These are phyloP conservation scores for Halichondria panicea DNA, from an alignment of 37 sponge, comb jelly and placozoan species.

Conservation along the genomic window DNA sequence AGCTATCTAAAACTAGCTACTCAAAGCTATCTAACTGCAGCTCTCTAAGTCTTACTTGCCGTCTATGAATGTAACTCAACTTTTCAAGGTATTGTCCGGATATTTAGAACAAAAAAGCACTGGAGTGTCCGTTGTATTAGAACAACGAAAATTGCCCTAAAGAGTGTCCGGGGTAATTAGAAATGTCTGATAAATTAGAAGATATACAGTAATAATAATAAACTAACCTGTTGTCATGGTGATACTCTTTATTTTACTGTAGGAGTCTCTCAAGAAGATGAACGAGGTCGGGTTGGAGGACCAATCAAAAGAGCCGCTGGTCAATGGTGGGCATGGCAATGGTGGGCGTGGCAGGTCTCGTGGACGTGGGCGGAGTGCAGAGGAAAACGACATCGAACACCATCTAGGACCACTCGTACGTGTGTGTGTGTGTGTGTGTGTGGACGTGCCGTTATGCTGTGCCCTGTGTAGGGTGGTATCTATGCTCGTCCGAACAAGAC, in stretches of 20 bases:
- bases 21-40: no score
- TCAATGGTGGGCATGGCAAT: not conserved
- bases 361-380: not conserved
- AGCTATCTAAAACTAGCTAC: no score
- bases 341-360: not conserved
- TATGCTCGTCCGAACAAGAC: conserved; percentile 43
- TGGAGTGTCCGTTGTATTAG: no score
- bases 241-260: not conserved
- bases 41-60: no score
- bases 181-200: no score
- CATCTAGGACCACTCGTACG: conserved; percentile 9
- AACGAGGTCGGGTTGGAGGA: conserved; percentile 15
- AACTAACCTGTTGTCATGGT: not conserved
- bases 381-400: conserved; percentile 27
- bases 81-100: no score
- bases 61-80: no score
- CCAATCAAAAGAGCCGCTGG: not conserved
- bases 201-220: no score
- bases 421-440: not conserved
- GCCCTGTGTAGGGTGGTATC: conserved; percentile 30
- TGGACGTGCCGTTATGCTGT: no score
- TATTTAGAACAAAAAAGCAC: no score
- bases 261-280: conserved; percentile 33
- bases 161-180: no score
- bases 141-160: no score